Base-by-base conservation (phyloP, 2,797 vertebrate species). In the Anas georgica region DNA sequence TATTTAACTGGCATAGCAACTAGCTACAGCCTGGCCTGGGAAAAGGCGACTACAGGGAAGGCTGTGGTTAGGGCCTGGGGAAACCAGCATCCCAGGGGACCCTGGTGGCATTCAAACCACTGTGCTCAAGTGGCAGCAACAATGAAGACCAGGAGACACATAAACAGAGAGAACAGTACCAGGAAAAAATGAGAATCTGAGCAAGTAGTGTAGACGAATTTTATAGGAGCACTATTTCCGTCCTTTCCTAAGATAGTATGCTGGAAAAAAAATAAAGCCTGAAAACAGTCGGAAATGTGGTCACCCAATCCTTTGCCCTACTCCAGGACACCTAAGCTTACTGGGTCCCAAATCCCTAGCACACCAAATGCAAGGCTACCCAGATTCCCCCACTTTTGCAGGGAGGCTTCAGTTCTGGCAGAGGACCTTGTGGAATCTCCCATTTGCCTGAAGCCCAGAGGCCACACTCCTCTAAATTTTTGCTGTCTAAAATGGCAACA, bases 311-410 rank as follows among this genome's bases (percentile, higher is more conserved):
- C 60, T 33, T 56, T 46, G 59, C 70, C 17, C 17, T 64, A 0
- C 17, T 33, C 54, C 17, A 45, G 74, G 80, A 41, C 80, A 84
- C 29, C 2, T 3, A 16, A 56, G 16, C n/a, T 78, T 25, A 2
- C 9, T 41, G 75, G 56, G 58, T 17, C 67, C 54, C 45, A 28
- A 7, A 70, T 20, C 41, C 7, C n/a, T 3, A 1, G 3, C 8
- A 10, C 0, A 4, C 63, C 16, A 54, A 52, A 1, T 0, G 4
- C 25, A 12, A 33, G n/a, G 10, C 25, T 17, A 9, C 4, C 26
- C 48, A 7, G 43, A 17, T 26, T 50, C 31, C 58, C 70, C 46
- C 83, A 20, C 16, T 33, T 63, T 33, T 69, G 35, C 25, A 22
- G 28, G n/a, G 11, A 45, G 39, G 20, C 17, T 60, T 50, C 52